Conservation (phyloP, 2,797 vertebrate species). For the Sebastes miniatus region DNA sequence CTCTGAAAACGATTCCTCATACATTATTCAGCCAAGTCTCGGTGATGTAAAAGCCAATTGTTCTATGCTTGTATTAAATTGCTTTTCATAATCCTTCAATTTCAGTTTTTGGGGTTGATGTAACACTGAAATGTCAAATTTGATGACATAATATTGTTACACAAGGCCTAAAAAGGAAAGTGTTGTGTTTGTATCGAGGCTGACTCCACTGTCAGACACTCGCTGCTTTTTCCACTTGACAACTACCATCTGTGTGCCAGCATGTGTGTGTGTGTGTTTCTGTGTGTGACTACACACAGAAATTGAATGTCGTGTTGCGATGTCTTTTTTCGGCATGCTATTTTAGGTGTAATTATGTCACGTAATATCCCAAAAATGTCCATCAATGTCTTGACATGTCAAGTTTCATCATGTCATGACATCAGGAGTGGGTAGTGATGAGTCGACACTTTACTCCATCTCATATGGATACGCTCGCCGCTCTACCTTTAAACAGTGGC, state of each 20-base stretch:
- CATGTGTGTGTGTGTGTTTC: background rate
- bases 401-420: background rate
- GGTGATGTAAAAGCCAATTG: background rate
- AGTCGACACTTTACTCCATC: background rate
- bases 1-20: background rate
- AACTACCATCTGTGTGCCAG: conserved; percentile 29
- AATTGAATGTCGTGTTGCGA: background rate
- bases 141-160: conserved; percentile 47
- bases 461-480: too few relatives aligned
- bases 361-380: background rate
- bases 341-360: background rate
- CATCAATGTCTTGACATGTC: background rate
- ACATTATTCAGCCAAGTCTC: background rate
- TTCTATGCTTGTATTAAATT: background rate
- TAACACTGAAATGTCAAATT: conserved; percentile 38
- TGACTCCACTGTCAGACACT: conserved; percentile 18
- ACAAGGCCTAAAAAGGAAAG: conserved; percentile 39
- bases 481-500: background rate
- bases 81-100: conserved; percentile 23
- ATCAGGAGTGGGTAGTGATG: background rate
- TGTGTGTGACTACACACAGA: background rate
- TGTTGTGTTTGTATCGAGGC: conserved; percentile 5
- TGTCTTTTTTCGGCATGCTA: background rate
- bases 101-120: conserved; percentile 18
- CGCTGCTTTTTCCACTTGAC: conserved; percentile 22